phyloP scores from a whole-genome alignment of 2,888 invertebrate species.

The Herminia tarsipennalis region DNA sequence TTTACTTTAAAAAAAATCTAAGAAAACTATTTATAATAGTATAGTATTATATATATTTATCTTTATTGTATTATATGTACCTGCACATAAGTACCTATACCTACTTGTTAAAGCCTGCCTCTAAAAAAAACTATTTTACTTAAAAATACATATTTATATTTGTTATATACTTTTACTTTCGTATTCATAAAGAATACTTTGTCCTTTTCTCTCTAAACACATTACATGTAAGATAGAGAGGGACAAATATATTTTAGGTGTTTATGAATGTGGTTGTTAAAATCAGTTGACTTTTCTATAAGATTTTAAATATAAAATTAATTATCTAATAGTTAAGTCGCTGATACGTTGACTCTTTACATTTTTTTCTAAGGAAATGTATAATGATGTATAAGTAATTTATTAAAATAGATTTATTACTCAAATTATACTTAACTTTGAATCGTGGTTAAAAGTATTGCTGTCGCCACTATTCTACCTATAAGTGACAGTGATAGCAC shows the following conservation, averaged over 20 bases:
- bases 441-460: too few species aligned
- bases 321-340: not conserved
- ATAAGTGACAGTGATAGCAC: too few species aligned
- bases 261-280: too few species aligned
- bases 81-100: conserved; percentile 43
- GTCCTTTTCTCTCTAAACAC: not conserved
- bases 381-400: too few species aligned
- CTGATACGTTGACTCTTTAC: not conserved
- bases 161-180: conserved; percentile 24
- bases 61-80: conserved; percentile 30
- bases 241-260: too few species aligned
- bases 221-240: too few species aligned
- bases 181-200: too few species aligned
- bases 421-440: too few species aligned
- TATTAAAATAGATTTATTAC: too few species aligned
- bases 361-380: not conserved
- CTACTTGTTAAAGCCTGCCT: conserved; percentile 37
- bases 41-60: conserved; percentile 11
- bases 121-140: conserved; percentile 37
- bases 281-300: conserved; percentile 14
- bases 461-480: too few species aligned
- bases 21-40: conserved; percentile 5
- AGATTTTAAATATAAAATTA: not conserved
- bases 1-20: conserved; percentile 4
- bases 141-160: conserved; percentile 25